Percentiles rank a stretch among this genome's conserved stretches.
These are phyloP conservation scores for Chloebia gouldiae DNA, from an alignment of 2,113 vertebrate species.

Conservation along the genomic window DNA sequence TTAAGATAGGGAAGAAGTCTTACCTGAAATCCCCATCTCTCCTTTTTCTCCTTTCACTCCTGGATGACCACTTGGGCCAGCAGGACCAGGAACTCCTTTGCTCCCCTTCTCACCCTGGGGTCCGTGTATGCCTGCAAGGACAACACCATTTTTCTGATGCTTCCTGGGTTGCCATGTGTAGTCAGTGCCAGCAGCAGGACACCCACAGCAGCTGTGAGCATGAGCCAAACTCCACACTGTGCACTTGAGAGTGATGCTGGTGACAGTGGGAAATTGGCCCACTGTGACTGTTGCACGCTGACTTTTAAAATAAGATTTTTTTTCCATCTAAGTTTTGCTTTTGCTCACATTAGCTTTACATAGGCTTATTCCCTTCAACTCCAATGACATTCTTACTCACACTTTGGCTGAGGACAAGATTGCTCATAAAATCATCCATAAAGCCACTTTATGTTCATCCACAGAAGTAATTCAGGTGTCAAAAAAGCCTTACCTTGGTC, in stretches of 20 bases:
- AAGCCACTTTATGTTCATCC: slow-evolving; percentile 14
- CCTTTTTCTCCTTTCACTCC: slow-evolving; percentile 68
- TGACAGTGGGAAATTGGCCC: background rate
- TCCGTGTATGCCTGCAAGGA: slow-evolving; percentile 43
- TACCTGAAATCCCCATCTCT: slow-evolving; percentile 51
- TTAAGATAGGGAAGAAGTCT: background rate
- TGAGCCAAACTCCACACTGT: background rate
- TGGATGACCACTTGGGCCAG: slow-evolving; percentile 37
- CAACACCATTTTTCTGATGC: background rate
- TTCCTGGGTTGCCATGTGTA: fast-evolving
- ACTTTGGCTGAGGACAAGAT: background rate
- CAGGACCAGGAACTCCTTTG: slow-evolving; percentile 51
- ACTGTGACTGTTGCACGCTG: fast-evolving
- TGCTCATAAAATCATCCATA: slow-evolving; percentile 39
- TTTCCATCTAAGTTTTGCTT: background rate
- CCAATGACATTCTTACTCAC: background rate
- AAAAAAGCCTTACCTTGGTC: slow-evolving; percentile 58
- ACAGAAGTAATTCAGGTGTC: background rate
- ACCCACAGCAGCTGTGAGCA: background rate
- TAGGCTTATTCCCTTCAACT: background rate
- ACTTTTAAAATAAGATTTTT: background rate
- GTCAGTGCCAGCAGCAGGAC: background rate
- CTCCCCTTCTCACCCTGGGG: slow-evolving; percentile 54
- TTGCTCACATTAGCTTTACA: background rate
- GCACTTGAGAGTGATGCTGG: background rate